These are phyloP conservation scores for Chironomus striatipennis DNA, from an alignment of 1,140 invertebrate genomes.

Conservation along the genomic window DNA sequence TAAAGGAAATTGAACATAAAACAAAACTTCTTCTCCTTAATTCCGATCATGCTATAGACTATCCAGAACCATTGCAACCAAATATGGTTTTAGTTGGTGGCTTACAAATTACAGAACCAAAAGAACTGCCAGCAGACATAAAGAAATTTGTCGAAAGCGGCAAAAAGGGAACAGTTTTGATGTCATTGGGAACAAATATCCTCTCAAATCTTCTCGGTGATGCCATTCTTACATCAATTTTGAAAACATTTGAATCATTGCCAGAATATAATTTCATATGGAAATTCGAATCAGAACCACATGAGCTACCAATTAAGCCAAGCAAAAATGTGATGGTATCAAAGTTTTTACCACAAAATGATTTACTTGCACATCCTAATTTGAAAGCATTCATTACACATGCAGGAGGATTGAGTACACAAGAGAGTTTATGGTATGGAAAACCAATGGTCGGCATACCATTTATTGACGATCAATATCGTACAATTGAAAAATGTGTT, in stretches of 20 bases:
- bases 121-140: background rate
- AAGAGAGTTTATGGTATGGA: constrained; percentile 47
- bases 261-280: constrained; percentile 15
- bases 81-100: constrained; percentile 5
- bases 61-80: constrained; percentile 7
- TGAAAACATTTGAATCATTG: constrained; percentile 9
- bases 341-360: constrained; percentile 11
- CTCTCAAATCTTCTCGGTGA: background rate
- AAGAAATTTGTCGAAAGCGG: background rate
- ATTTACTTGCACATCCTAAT: constrained; percentile 41
- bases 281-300: constrained; percentile 10
- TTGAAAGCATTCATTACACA: constrained; percentile 48
- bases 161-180: constrained; percentile 10
- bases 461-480: constrained; percentile 23
- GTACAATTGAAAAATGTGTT: constrained; percentile 28
- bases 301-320: background rate
- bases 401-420: constrained; percentile 46
- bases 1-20: background rate
- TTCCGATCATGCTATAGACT: background rate
- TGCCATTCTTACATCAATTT: background rate
- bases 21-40: background rate
- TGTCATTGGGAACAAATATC: constrained; percentile 16
- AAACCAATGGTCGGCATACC: constrained; percentile 41
- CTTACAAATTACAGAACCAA: background rate
- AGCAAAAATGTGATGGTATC: constrained; percentile 4